Percentiles rank a stretch among this genome's conserved stretches.
phyloP scores from a whole-genome alignment of 2,888 invertebrate genomes.

The Diaphora mendica region DNA sequence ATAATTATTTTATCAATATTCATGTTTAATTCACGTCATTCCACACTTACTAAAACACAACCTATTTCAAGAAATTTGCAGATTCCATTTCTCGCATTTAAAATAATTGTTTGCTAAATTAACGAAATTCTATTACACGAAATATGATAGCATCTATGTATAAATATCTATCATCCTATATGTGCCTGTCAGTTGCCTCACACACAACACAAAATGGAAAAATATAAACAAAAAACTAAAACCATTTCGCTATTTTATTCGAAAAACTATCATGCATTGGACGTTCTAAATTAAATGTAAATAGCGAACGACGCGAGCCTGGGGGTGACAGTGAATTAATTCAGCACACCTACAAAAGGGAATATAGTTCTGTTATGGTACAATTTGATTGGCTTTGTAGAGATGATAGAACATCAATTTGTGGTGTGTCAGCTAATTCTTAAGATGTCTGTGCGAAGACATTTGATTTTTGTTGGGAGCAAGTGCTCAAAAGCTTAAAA shows the following conservation, averaged over 20 bases:
- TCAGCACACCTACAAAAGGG: not conserved
- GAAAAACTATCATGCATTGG: conserved; percentile 11
- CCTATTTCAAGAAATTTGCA: no score
- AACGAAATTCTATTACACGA: not conserved
- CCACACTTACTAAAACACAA: not conserved
- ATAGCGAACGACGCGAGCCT: conserved; percentile 4
- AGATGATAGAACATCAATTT: not conserved
- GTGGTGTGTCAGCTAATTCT: not conserved
- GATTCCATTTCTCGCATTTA: no score
- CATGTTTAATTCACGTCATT: no score
- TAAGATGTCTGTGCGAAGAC: not conserved
- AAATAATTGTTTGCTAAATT: no score
- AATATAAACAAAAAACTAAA: not conserved
- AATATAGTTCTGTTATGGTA: not conserved
- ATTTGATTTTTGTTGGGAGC: not conserved
- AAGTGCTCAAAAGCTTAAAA: no score
- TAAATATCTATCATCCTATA: not conserved
- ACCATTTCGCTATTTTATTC: conserved; percentile 7
- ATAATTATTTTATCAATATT: no score
- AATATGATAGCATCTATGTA: not conserved
- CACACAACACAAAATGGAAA: not conserved
- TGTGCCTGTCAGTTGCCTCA: not conserved
- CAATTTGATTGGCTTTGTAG: not conserved
- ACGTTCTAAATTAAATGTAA: conserved; percentile 20
- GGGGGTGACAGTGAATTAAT: conserved; percentile 16